Percentiles rank a stretch among this genome's conserved stretches.
phyloP scores from a whole-genome alignment of 2,113 vertebrate species.

The Rhynchopsitta pachyrhyncha region DNA sequence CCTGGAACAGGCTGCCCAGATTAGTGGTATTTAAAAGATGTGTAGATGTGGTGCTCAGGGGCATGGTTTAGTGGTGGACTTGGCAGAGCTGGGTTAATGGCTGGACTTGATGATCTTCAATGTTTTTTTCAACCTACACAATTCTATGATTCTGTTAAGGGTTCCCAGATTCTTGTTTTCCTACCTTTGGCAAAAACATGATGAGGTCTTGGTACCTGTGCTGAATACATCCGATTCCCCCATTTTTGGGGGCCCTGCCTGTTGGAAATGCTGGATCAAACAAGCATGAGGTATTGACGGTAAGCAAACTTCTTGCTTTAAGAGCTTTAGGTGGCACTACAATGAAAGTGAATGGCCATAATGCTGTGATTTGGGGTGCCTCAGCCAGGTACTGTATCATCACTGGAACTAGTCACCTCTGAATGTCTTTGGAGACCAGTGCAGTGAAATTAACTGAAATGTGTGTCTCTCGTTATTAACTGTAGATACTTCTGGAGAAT shows the following conservation, averaged over 20 bases:
- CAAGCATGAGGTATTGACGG: neutral
- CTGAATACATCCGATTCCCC: rapidly evolving
- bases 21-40: neutral
- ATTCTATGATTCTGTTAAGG: neutral
- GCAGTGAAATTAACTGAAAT: neutral
- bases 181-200: neutral
- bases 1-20: neutral
- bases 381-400: rapidly evolving
- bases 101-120: neutral
- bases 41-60: neutral
- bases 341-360: neutral
- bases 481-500: neutral
- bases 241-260: neutral
- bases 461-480: neutral
- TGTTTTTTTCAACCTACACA: neutral
- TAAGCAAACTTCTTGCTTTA: neutral
- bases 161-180: neutral
- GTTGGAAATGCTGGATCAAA: neutral
- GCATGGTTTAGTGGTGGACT: neutral
- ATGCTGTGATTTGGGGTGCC: neutral
- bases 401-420: neutral
- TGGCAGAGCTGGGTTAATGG: neutral
- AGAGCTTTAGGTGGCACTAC: neutral
- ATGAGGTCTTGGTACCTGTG: neutral
- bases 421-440: neutral